Conservation (phyloP, 2,888 invertebrate genomes). For the Fragum fragum region DNA sequence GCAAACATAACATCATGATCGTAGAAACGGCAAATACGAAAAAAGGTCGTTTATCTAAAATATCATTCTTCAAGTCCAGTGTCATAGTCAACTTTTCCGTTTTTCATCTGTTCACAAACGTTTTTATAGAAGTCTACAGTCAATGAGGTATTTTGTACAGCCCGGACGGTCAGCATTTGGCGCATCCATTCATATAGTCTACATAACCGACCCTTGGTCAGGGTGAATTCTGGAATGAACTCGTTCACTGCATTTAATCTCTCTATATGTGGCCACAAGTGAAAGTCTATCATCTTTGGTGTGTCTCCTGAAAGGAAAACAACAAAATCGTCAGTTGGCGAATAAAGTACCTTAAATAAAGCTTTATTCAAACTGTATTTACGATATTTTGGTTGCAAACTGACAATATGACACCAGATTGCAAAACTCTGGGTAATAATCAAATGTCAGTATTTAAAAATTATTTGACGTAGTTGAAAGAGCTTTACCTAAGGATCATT, state of each 20-base stretch:
- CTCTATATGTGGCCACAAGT: constrained; percentile 68
- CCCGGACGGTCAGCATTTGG: constrained; percentile 54
- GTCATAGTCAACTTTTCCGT: constrained; percentile 23
- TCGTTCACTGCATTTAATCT: constrained; percentile 29
- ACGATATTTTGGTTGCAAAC: no score
- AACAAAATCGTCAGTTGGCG: no score
- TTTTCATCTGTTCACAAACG: background rate
- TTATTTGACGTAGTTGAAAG: no score
- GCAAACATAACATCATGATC: no score
- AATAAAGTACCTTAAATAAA: no score
- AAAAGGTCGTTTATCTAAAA: no score
- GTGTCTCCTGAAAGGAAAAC: constrained; percentile 50
- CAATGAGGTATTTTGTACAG: constrained; percentile 54
- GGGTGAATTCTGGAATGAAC: constrained; percentile 2
- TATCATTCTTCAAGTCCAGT: constrained; percentile 39
- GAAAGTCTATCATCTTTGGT: constrained; percentile 60
- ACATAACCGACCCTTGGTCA: constrained; percentile 48
- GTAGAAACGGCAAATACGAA: no score
- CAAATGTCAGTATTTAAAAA: no score
- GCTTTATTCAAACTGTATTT: no score
- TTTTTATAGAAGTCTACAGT: constrained; percentile 7
- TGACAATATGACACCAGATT: no score
- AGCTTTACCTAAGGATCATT: no score
- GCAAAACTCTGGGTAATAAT: no score
- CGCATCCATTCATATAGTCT: constrained; percentile 51